These are phyloP conservation scores for Dicrostonyx torquatus DNA, from an alignment of 2,797 vertebrate genomes.

Conservation along the genomic window DNA sequence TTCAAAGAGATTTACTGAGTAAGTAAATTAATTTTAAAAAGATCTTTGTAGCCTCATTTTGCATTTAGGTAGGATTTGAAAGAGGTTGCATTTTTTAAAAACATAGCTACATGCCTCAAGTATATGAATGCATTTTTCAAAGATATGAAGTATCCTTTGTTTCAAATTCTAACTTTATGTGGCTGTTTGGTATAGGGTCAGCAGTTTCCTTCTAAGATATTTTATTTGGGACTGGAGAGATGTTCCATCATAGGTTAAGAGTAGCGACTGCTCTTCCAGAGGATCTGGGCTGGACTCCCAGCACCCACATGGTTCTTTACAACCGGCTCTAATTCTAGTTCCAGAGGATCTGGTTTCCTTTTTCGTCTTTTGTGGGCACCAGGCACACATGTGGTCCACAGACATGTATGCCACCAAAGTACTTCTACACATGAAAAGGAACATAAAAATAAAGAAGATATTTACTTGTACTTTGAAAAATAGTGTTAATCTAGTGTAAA, in stretches of 20 bases:
- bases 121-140: not conserved
- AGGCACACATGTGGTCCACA: not conserved
- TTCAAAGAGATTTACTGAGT: not conserved
- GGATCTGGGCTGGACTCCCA: not conserved
- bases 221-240: not conserved
- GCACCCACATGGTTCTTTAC: not conserved
- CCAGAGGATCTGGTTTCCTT: not conserved
- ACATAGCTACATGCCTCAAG: not conserved
- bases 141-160: not conserved
- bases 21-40: conserved; percentile 7
- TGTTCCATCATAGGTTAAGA: not conserved
- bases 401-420: too few species aligned
- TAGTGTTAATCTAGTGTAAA: not conserved
- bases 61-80: conserved; percentile 8
- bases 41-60: not conserved
- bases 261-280: not conserved
- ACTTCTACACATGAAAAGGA: not conserved
- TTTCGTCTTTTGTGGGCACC: not conserved
- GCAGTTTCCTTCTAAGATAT: not conserved
- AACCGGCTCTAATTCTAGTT: not conserved
- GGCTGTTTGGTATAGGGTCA: not conserved
- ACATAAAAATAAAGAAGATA: not conserved
- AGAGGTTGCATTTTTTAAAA: not conserved
- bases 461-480: conserved; percentile 26
- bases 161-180: not conserved